Evolutionary conservation across 2,113 vertebrate genomes (phyloP).

Genomic region (Galeopterus variegatus): DNA sequence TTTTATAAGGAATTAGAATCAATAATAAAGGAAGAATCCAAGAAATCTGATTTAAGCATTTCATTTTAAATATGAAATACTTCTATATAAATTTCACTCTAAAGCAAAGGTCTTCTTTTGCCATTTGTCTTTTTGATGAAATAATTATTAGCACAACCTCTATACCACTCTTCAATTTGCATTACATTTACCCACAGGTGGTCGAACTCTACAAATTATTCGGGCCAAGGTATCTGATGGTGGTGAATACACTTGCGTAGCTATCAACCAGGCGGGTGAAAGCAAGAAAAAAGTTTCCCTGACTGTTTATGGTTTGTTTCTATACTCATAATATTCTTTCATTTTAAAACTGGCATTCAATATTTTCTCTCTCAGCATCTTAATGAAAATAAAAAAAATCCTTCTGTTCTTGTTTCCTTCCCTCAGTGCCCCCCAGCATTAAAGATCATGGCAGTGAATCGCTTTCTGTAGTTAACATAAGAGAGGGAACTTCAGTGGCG

Average conservation of each 20-base stretch:
- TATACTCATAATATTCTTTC: not conserved
- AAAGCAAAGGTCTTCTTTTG: not conserved
- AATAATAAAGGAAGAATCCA: not conserved
- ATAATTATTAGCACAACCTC: not conserved
- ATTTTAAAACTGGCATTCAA: not conserved
- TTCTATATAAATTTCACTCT: not conserved
- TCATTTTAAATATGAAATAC: slow-evolving; percentile 29
- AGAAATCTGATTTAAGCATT: not conserved
- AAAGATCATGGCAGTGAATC: slow-evolving; percentile 91
- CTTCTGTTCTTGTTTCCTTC: slow-evolving; percentile 70
- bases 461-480: slow-evolving; percentile 91
- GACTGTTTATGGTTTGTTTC: slow-evolving; percentile 94
- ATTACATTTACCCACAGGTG: slow-evolving; percentile 88
- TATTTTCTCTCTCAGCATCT: slow-evolving; percentile 3
- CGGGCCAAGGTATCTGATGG: slow-evolving; percentile 94
- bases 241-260: slow-evolving; percentile 95
- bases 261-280: slow-evolving; percentile 96
- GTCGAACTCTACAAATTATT: slow-evolving; percentile 95
- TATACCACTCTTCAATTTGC: not conserved
- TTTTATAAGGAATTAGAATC: slow-evolving; percentile 39
- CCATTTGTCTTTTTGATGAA: not conserved
- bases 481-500: slow-evolving; percentile 88
- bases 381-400: not conserved
- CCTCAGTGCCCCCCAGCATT: slow-evolving; percentile 96
- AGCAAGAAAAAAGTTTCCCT: slow-evolving; percentile 94